Percentiles rank a stretch among this genome's conserved stretches.
Conservation (phyloP, 2,888 invertebrate species). For the Orthosia cruda region DNA sequence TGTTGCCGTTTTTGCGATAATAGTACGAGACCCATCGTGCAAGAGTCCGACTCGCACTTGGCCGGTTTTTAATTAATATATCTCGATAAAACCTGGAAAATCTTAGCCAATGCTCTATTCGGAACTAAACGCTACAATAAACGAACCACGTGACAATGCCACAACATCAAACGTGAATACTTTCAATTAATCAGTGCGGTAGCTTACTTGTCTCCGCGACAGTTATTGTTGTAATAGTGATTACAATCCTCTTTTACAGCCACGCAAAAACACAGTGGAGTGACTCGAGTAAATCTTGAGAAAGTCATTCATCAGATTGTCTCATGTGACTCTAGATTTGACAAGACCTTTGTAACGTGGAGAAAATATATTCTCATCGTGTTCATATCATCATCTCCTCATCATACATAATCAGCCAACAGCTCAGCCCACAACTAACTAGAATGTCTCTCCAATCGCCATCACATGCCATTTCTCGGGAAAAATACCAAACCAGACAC, state of each 20-base stretch:
- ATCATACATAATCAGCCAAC: too few relatives aligned
- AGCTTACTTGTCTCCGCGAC: conserved; percentile 35
- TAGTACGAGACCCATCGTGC: too few relatives aligned
- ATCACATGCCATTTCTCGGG: not conserved
- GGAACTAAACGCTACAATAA: not conserved
- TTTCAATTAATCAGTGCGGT: conserved; percentile 44
- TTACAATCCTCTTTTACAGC: conserved; percentile 43
- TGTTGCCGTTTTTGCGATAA: too few relatives aligned
- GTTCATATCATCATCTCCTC: too few relatives aligned
- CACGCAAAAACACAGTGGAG: conserved; percentile 21
- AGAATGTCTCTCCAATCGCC: too few relatives aligned
- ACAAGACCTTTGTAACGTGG: not conserved
- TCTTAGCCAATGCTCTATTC: too few relatives aligned
- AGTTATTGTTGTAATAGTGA: conserved; percentile 51
- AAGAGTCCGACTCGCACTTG: too few relatives aligned
- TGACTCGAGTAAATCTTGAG: conserved; percentile 31
- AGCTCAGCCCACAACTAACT: too few relatives aligned
- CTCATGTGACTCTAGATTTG: not conserved
- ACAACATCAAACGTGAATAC: conserved; percentile 18
- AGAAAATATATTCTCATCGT: not conserved
- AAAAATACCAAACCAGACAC: not conserved
- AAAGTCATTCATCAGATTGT: conserved; percentile 30
- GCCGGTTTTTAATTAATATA: too few relatives aligned
- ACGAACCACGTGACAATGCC: conserved; percentile 1
- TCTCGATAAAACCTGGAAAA: too few relatives aligned